These are phyloP conservation scores for Trematomus bernacchii DNA, from an alignment of 2,797 vertebrate genomes.

Conservation along the genomic window DNA sequence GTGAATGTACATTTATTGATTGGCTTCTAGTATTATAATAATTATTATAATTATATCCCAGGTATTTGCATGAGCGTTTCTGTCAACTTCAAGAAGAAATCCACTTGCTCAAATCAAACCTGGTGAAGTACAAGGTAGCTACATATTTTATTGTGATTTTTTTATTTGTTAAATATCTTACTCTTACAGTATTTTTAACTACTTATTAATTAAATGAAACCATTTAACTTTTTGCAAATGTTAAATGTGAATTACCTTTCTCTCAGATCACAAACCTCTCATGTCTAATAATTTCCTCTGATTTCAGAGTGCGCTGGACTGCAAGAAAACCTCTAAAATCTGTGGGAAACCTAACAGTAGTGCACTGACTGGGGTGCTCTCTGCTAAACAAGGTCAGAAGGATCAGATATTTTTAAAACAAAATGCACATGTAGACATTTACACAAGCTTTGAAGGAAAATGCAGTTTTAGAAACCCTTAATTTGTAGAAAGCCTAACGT, in stretches of 20 bases:
- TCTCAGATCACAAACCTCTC: not conserved
- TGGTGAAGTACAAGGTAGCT: slow-evolving; percentile 96
- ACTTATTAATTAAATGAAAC: not conserved
- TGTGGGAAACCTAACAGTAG: slow-evolving; percentile 91
- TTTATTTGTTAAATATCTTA: not conserved
- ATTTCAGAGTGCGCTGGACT: slow-evolving; percentile 93
- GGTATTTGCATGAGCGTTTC: slow-evolving; percentile 96
- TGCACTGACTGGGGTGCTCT: slow-evolving; percentile 95
- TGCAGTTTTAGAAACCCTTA: not conserved
- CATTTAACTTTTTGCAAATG: not conserved
- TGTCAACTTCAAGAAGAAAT: slow-evolving; percentile 96
- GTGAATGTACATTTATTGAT: not conserved
- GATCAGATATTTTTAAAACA: not conserved
- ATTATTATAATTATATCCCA: slow-evolving; percentile 66
- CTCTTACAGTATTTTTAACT: not conserved
- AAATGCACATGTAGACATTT: slow-evolving; percentile 1
- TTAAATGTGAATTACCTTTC: not conserved
- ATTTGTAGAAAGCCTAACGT: not conserved
- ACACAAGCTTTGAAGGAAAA: not conserved
- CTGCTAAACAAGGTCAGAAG: slow-evolving; percentile 95
- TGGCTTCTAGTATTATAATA: not conserved
- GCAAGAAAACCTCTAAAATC: slow-evolving; percentile 91
- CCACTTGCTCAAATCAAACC: slow-evolving; percentile 92
- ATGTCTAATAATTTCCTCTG: not conserved
- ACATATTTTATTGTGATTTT: not conserved